Percentiles rank a stretch among this genome's conserved stretches.
These are phyloP conservation scores for Microtus pennsylvanicus DNA, from an alignment of 2,113 vertebrate species.

Conservation along the genomic window DNA sequence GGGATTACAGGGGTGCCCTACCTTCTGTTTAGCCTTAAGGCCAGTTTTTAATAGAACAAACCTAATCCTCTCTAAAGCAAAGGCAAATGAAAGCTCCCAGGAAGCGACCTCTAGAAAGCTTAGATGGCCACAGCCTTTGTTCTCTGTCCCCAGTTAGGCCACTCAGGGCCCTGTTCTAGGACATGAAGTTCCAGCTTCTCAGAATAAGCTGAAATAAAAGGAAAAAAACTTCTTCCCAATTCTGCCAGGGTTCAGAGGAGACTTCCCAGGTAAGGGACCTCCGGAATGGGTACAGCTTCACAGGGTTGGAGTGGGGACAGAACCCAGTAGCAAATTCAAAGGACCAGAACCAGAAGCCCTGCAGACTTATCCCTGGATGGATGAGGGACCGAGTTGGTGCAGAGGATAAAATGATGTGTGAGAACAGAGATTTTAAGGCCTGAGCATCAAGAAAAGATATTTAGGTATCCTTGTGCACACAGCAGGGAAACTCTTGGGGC, in stretches of 20 bases:
- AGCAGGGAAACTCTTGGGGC: background rate
- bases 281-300: background rate
- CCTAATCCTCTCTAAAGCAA: background rate
- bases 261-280: too few species aligned
- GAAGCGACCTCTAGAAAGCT: background rate
- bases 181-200: background rate
- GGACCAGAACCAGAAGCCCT: background rate
- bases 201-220: background rate
- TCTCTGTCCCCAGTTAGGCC: background rate
- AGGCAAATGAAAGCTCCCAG: background rate
- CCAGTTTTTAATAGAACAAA: background rate
- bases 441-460: background rate
- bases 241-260: background rate
- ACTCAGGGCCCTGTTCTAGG: background rate
- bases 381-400: background rate
- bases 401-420: constrained; percentile 1
- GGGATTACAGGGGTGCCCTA: background rate
- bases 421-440: background rate
- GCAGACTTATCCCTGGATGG: background rate
- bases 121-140: background rate
- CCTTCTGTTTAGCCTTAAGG: background rate
- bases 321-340: background rate
- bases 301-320: background rate
- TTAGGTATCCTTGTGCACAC: background rate
- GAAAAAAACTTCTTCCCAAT: too few species aligned